A percentile compares a stretch with the other conserved stretches of the same genome.
phyloP scores from a whole-genome alignment of 23 tunicate species.

The Trididemnum clinides region DNA sequence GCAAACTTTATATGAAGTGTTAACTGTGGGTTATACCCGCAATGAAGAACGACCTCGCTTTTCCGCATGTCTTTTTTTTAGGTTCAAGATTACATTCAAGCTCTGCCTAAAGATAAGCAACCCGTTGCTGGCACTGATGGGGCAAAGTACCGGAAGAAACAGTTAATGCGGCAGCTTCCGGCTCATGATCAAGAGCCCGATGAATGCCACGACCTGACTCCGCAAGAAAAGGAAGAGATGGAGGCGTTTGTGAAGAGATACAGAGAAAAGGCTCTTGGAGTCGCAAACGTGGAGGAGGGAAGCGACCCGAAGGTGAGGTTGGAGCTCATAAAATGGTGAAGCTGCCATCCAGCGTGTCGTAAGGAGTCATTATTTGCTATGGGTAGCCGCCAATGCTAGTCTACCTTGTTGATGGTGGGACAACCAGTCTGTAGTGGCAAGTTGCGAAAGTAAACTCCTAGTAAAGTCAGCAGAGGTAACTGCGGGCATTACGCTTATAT shows the following conservation, averaged over 20 bases:
- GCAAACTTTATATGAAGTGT: too few species aligned
- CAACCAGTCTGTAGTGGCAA: too few species aligned
- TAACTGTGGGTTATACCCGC: too few species aligned
- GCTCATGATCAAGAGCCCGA: constrained; percentile 90
- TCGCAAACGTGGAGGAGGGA: constrained; percentile 66
- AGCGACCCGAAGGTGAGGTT: constrained; percentile 58
- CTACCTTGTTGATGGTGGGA: too few species aligned
- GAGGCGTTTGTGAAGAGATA: constrained; percentile 83
- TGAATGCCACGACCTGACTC: constrained; percentile 89
- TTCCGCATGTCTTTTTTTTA: too few species aligned
- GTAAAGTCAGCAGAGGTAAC: too few species aligned
- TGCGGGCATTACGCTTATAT: too few species aligned
- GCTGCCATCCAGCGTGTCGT: neutral
- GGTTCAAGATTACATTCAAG: constrained; percentile 58
- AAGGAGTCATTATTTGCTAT: neutral
- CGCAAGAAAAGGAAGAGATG: constrained; percentile 88
- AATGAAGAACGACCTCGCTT: too few species aligned
- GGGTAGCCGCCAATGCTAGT: too few species aligned
- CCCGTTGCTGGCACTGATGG: constrained; percentile 86
- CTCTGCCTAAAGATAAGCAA: constrained; percentile 79
- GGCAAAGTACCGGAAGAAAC: constrained; percentile 86
- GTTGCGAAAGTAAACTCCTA: too few species aligned
- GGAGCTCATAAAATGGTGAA: neutral
- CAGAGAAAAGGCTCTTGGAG: constrained; percentile 84
- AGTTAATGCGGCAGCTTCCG: constrained; percentile 92